Conservation (phyloP, 2,797 vertebrate species). For the Atherinosoma microstoma region DNA sequence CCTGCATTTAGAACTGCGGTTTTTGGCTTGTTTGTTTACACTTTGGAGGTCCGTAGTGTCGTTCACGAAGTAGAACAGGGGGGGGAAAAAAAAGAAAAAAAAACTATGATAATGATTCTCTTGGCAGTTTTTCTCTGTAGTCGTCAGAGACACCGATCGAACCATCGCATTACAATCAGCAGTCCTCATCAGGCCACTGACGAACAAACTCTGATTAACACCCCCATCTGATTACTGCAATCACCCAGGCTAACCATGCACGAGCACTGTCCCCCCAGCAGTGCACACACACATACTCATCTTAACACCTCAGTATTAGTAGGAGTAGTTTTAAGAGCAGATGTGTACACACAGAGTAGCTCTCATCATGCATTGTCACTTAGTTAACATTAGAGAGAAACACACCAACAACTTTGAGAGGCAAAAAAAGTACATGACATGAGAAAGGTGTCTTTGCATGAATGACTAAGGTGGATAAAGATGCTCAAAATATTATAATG, state of each 20-base stretch:
- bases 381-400: conserved; percentile 44
- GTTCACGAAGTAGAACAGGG: conserved; percentile 38
- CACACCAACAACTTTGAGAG: conserved; percentile 27
- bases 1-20: conserved; percentile 22
- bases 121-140: conserved; percentile 68
- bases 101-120: conserved; percentile 69
- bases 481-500: conserved; percentile 17
- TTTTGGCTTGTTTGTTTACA: conserved; percentile 79
- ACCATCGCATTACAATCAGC: conserved; percentile 87
- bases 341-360: conserved; percentile 43
- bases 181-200: conserved; percentile 85
- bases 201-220: conserved; percentile 88
- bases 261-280: conserved; percentile 65
- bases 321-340: conserved; percentile 30
- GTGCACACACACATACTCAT: conserved; percentile 29
- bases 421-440: conserved; percentile 31
- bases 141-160: conserved; percentile 69
- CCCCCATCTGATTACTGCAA: conserved; percentile 87
- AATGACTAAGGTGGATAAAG: conserved; percentile 7
- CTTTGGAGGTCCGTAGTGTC: conserved; percentile 35
- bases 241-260: conserved; percentile 76
- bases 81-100: not conserved
- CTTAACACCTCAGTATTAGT: conserved; percentile 33
- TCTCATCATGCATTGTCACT: conserved; percentile 41
- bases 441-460: conserved; percentile 18